Base-by-base conservation (phyloP, 1,140 invertebrate species). In the Diprion similis region DNA sequence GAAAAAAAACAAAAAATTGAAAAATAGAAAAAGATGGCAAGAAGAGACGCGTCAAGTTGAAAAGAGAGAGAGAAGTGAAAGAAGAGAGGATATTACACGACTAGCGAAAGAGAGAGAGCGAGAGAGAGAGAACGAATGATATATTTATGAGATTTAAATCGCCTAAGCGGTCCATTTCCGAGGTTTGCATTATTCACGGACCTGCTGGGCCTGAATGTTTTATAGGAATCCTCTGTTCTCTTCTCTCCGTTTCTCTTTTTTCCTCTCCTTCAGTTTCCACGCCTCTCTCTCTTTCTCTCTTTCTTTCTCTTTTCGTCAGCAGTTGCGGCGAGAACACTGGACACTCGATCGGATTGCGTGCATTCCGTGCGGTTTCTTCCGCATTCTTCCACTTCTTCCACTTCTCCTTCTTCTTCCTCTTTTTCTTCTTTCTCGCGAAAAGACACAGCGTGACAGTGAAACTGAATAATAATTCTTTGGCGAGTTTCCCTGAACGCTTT, bases 91-190 rank as follows among this genome's bases (percentile, higher is more conserved):
- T 37, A 37, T 37, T 59, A 17, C 51, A 17, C 51, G 51, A 59
- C 51, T 59, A 9, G 51, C 51, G 51, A 59, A 17, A 59, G 51
- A 37, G 66, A 59, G 67, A 73, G 73, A 19, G 70, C n/a, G 48
- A 72, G 73, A 73, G 51, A 46, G 64, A 59, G 65, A 9, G 67
- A 73, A 68, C 72, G 77, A 77, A 77, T 77, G 82, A 81, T 82
- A 83, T 83, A 85, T 87, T 87, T 86, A 85, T 86, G 84, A 86
- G 85, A 87, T 87, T 86, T 87, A 86, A 87, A 86, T 87, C 85
- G 82, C 78, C 80, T 82, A 83, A 87, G 82, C 84, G 86, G 86
- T 87, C 85, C 85, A 86, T 87, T 86, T 85, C 82, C 81, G 78
- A 66, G 75, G 77, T 59, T 59, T 86, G 81, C 84, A 86, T 87